These are phyloP conservation scores for Drosophila melanica DNA, from an alignment of 1,140 invertebrate species.

Conservation along the genomic window DNA sequence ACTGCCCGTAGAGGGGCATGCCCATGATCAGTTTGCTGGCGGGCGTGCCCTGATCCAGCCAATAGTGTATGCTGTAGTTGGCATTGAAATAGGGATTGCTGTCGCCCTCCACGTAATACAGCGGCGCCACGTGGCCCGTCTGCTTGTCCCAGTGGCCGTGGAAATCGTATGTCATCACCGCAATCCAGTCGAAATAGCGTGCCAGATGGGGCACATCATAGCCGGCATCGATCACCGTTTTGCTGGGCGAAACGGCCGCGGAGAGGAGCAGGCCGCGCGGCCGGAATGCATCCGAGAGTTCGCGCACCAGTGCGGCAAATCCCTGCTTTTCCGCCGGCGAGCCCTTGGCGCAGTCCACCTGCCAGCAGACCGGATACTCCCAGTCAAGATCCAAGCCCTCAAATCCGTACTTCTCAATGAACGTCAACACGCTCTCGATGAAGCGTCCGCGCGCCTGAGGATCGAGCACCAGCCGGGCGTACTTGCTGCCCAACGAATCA, in stretches of 20 bases:
- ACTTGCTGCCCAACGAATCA: constrained; percentile 93
- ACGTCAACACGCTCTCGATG: constrained; percentile 89
- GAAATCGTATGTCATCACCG: constrained; percentile 95
- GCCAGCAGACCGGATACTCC: constrained; percentile 91
- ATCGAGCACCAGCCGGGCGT: constrained; percentile 91
- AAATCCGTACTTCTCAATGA: constrained; percentile 92
- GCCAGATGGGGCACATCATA: constrained; percentile 90
- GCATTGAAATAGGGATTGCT: constrained; percentile 91
- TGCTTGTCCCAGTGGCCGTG: constrained; percentile 96
- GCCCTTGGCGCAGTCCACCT: constrained; percentile 92
- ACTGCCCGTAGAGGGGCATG: constrained; percentile 93
- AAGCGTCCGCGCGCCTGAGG: constrained; percentile 89
- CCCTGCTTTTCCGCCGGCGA: constrained; percentile 90
- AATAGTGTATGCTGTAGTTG: constrained; percentile 92
- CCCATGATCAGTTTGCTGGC: constrained; percentile 91
- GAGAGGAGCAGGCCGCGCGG: constrained; percentile 90
- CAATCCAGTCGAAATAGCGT: constrained; percentile 92
- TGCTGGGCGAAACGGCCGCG: constrained; percentile 93
- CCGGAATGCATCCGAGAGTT: constrained; percentile 89
- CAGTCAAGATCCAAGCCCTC: constrained; percentile 95
- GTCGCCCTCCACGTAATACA: constrained; percentile 90
- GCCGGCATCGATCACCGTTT: constrained; percentile 91
- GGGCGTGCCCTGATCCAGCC: constrained; percentile 91
- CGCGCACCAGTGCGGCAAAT: constrained; percentile 89
- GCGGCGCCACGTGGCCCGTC: constrained; percentile 93